Evolutionary conservation across 2,113 vertebrate species (phyloP), one percentile per base, ranked within the genome.

Genomic region (Mellivora capensis): DNA sequence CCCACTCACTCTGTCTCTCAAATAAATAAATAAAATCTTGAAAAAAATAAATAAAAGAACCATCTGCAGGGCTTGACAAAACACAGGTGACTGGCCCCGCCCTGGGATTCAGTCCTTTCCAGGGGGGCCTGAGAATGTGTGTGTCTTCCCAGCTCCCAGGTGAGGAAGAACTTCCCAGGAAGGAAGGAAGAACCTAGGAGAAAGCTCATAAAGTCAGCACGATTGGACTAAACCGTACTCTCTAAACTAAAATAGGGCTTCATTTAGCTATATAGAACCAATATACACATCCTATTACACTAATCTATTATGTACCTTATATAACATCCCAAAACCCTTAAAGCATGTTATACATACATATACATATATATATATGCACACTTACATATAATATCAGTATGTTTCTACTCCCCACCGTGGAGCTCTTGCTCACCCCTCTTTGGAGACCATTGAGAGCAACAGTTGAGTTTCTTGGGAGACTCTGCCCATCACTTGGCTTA

Each of bases 61-160:
- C 42, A 29, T 54, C 80, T 14, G 54, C 80, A 11, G 47, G n/a
- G n/a, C 37, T 23, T 52, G 27, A 59, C 4, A 8, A 6, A 61
- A 25, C 9, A 0, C 39, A 1, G 20, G 1, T 0, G 31, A 20
- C 21, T 1, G 31, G 25, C 21, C 49, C 27, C 7, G 29, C 23
- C 52, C 47, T 31, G 4, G 42, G 23, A 29, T 7, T 1, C 21
- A 0, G 5, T 4, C 21, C 17, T 21, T 29, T 23, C 25, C 4
- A 2, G 13, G 1, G 0, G 15, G 6, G 2, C 49, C 72, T 49
- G 47, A 31, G 37, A 25, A 21, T 6, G 0, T 2, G 3, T 23
- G 0, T 1, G 6, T 11, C n/a, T 3, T 1, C 34, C 31, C 47
- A 15, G 37, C 81, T 77, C 34, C 37, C 14, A 25, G 34, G 1